Percentiles rank a stretch among this genome's conserved stretches.
Conservation (phyloP, 2,888 invertebrate genomes). For the Nomada flava region DNA sequence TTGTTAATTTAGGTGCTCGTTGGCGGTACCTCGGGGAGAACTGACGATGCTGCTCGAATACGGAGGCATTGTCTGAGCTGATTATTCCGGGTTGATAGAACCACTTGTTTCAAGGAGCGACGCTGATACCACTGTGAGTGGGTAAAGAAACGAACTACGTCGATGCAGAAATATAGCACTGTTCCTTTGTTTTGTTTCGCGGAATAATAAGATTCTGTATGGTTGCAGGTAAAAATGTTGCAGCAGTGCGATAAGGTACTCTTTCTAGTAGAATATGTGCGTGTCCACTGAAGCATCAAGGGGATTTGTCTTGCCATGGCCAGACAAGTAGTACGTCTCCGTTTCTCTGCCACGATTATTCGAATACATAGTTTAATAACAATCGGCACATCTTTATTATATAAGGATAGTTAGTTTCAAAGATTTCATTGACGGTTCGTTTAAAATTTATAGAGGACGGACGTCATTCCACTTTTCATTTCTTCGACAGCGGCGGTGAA, state of each 20-base stretch:
- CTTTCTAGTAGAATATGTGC: not conserved
- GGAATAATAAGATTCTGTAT: not conserved
- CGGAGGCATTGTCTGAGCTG: conserved; percentile 5
- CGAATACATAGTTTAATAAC: not conserved
- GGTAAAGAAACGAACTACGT: not conserved
- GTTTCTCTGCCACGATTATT: not conserved
- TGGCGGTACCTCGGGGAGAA: not conserved
- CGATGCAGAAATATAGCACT: not conserved
- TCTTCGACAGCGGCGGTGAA: not conserved
- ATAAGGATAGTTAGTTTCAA: no score
- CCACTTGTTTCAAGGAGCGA: not conserved
- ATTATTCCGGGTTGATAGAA: conserved; percentile 25
- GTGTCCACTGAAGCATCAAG: not conserved
- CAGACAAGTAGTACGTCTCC: not conserved
- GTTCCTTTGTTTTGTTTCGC: not conserved
- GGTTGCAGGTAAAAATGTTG: not conserved
- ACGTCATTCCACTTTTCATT: not conserved
- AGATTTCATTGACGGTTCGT: no score
- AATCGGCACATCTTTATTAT: no score
- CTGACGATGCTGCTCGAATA: not conserved
- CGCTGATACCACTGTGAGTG: not conserved
- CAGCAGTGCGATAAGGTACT: no score
- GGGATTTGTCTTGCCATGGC: not conserved
- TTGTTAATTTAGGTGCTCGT: conserved; percentile 2
- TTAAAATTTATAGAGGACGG: no score